These are phyloP conservation scores for Acanthacorydalis orientalis DNA, from an alignment of 2,888 invertebrate species.

Conservation along the genomic window DNA sequence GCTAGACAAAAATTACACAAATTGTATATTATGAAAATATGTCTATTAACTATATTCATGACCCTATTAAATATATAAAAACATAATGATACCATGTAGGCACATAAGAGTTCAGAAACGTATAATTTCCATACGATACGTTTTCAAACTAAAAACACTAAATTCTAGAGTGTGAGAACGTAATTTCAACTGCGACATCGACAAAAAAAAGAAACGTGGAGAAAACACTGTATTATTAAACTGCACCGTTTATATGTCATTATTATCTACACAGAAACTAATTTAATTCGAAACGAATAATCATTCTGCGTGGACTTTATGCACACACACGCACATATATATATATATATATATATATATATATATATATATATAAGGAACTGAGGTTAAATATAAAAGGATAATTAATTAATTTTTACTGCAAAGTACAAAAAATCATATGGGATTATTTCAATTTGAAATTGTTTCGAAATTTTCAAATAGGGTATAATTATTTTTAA, in stretches of 20 bases:
- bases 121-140: not conserved
- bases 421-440: no score
- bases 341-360: not conserved
- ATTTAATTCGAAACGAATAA: not conserved
- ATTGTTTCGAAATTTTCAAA: no score
- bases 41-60: no score
- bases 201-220: not conserved
- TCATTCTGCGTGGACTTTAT: not conserved
- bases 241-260: conserved; percentile 1
- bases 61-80: not conserved
- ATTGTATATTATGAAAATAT: no score
- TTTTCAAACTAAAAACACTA: not conserved
- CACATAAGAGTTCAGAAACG: not conserved
- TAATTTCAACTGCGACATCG: not conserved
- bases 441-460: no score
- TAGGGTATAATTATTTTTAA: no score
- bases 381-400: no score
- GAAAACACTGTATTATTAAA: not conserved
- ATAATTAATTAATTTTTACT: no score
- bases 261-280: not conserved
- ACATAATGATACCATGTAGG: not conserved
- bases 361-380: not conserved
- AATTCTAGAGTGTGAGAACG: not conserved
- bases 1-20: no score
- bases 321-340: not conserved